A percentile compares a stretch with the other conserved stretches of the same genome.
Conservation (phyloP, 1,140 invertebrate genomes). For the Apis cerana region DNA sequence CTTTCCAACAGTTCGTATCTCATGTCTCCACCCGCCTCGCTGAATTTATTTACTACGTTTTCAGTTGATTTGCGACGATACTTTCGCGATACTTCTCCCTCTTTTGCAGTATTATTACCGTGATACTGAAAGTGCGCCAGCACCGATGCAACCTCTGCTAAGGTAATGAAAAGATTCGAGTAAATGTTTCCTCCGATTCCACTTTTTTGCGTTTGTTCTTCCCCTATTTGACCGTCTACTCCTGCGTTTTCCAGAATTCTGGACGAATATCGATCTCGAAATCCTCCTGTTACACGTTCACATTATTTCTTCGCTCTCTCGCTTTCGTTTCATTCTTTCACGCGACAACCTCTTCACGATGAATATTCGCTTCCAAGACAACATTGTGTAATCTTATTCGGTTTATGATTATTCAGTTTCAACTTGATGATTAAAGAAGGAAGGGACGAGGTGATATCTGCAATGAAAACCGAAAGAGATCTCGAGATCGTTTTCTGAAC, state of each 20-base stretch:
- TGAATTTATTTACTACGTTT: slow-evolving; percentile 23
- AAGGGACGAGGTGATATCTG: too few species aligned
- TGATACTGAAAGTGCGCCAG: neutral
- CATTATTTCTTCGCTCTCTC: neutral
- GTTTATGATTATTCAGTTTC: too few species aligned
- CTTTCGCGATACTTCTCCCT: neutral
- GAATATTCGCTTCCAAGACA: too few species aligned
- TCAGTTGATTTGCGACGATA: slow-evolving; percentile 11
- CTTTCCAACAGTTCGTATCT: neutral
- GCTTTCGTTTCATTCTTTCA: neutral
- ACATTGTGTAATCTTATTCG: neutral
- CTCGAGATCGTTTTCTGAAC: too few species aligned
- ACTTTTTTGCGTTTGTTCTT: neutral
- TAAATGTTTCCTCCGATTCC: neutral
- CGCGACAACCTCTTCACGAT: neutral
- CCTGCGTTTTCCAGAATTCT: too few species aligned
- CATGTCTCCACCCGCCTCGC: neutral
- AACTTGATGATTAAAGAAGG: too few species aligned
- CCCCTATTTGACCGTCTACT: too few species aligned
- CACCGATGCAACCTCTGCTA: neutral
- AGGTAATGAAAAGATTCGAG: neutral
- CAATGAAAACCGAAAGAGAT: too few species aligned
- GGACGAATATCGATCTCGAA: too few species aligned
- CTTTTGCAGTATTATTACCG: neutral
- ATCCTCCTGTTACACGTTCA: too few species aligned